phyloP scores from a whole-genome alignment of 2,113 vertebrate genomes.

The Girardinichthys multiradiatus region DNA sequence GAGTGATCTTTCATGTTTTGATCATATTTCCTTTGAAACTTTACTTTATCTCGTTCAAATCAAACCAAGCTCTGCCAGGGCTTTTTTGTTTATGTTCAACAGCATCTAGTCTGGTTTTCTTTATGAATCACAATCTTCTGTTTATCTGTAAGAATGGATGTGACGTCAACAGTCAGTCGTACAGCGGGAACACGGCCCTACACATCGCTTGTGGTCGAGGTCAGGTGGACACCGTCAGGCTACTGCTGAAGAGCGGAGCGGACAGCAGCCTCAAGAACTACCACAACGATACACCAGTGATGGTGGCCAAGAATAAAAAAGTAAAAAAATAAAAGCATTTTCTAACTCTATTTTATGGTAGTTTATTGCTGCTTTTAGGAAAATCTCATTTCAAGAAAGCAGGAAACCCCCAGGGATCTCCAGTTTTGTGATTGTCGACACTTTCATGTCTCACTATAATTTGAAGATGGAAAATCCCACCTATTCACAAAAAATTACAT shows the following conservation, averaged over 20 bases:
- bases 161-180: slow-evolving; percentile 88
- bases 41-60: background rate
- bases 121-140: slow-evolving; percentile 28
- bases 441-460: slow-evolving; percentile 4
- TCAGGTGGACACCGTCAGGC: slow-evolving; percentile 82
- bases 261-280: slow-evolving; percentile 91
- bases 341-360: slow-evolving; percentile 5
- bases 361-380: slow-evolving; percentile 1
- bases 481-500: slow-evolving; percentile 8
- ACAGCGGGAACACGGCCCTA: slow-evolving; percentile 88
- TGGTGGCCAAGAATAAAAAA: slow-evolving; percentile 88
- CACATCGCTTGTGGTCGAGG: slow-evolving; percentile 88
- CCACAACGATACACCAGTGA: slow-evolving; percentile 90
- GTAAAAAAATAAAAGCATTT: slow-evolving; percentile 52
- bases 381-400: slow-evolving; percentile 2
- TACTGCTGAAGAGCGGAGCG: slow-evolving; percentile 86
- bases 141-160: slow-evolving; percentile 80
- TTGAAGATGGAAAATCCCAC: slow-evolving; percentile 30
- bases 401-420: slow-evolving; percentile 1
- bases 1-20: slow-evolving; percentile 2
- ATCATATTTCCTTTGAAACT: slow-evolving; percentile 7
- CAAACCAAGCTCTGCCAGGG: background rate
- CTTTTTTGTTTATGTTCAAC: slow-evolving; percentile 18
- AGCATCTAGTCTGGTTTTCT: slow-evolving; percentile 3
- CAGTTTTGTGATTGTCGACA: slow-evolving; percentile 12